A percentile compares a stretch with the other conserved stretches of the same genome.
Conservation (phyloP, 2,888 invertebrate species). For the Drosophila mettleri region DNA sequence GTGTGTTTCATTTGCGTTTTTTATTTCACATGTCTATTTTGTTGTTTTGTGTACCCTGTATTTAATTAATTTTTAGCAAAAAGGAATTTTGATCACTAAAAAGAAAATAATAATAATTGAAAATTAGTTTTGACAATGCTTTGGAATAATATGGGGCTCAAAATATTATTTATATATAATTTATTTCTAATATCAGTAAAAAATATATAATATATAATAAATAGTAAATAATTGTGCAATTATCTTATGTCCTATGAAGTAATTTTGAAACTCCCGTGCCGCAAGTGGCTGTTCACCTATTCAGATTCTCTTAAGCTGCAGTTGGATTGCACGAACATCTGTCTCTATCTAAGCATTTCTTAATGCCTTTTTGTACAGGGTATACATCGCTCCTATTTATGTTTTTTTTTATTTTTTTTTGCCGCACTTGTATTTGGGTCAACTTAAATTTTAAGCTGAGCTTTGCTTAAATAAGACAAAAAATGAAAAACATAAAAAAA, state of each 20-base stretch:
- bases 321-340: too few relatives aligned
- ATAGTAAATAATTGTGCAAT: too few relatives aligned
- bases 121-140: background rate
- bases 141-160: background rate
- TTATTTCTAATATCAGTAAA: too few relatives aligned
- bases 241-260: too few relatives aligned
- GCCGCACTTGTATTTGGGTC: constrained; percentile 67
- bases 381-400: constrained; percentile 8
- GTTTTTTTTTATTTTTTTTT: constrained; percentile 20
- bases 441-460: constrained; percentile 73
- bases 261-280: too few relatives aligned
- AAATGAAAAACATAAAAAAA: constrained; percentile 7
- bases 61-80: background rate
- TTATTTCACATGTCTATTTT: constrained; percentile 17
- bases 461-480: constrained; percentile 53
- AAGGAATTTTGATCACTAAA: background rate
- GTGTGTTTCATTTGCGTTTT: constrained; percentile 15
- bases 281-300: too few relatives aligned
- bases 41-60: constrained; percentile 20
- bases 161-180: background rate
- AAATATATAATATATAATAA: too few relatives aligned
- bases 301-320: too few relatives aligned
- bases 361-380: constrained; percentile 17
- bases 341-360: too few relatives aligned
- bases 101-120: background rate